phyloP scores from a whole-genome alignment of 2,113 vertebrate genomes.

The Sebastes fasciatus region DNA sequence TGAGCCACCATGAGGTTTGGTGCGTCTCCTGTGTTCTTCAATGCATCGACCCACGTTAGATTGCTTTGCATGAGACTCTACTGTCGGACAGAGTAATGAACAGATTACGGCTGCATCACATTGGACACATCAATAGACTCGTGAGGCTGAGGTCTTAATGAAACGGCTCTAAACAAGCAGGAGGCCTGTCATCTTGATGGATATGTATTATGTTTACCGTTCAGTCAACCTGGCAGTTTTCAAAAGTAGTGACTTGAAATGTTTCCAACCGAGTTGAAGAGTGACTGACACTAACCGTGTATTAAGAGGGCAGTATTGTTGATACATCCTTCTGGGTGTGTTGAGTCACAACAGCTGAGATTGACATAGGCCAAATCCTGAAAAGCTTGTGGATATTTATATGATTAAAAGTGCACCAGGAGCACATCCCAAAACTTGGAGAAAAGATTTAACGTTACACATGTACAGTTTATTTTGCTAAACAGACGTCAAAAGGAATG shows the following conservation, averaged over 20 bases:
- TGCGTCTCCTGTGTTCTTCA: neutral
- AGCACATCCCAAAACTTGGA: slow-evolving; percentile 29
- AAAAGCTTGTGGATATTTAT: slow-evolving; percentile 40
- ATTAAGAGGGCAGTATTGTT: slow-evolving; percentile 44
- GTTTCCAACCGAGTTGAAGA: slow-evolving; percentile 22
- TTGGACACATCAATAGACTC: slow-evolving; percentile 3
- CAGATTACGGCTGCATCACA: slow-evolving; percentile 11
- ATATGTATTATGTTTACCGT: slow-evolving; percentile 46
- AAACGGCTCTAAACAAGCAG: slow-evolving; percentile 20
- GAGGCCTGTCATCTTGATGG: slow-evolving; percentile 53
- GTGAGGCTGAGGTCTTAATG: slow-evolving; percentile 50
- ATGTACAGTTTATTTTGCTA: slow-evolving; percentile 8
- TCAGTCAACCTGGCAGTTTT: slow-evolving; percentile 51
- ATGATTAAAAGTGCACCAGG: slow-evolving; percentile 28
- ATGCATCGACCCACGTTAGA: neutral
- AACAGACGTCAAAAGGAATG: slow-evolving; percentile 49
- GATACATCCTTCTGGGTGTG: slow-evolving; percentile 27
- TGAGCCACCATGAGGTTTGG: neutral
- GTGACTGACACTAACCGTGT: slow-evolving; percentile 50
- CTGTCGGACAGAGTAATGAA: slow-evolving; percentile 19
- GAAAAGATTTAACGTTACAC: neutral
- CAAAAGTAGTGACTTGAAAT: slow-evolving; percentile 26
- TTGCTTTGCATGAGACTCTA: neutral
- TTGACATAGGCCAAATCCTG: slow-evolving; percentile 63
- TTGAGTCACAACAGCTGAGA: slow-evolving; percentile 40